Percentiles rank a stretch among this genome's conserved stretches.
Conservation (phyloP, 2,113 vertebrate species). For the Pteruthius melanotis region DNA sequence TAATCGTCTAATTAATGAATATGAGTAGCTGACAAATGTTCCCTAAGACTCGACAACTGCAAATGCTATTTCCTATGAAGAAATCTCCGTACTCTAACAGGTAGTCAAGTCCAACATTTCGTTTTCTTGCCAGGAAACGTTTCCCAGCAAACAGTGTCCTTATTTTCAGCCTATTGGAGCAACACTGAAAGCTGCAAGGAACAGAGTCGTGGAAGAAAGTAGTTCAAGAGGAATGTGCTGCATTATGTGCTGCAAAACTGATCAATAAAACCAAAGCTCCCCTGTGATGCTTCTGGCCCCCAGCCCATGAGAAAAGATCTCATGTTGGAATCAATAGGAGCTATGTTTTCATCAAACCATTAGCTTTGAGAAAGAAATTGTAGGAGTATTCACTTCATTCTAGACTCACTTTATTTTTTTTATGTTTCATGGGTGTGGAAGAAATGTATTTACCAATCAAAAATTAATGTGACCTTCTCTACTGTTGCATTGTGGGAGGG, state of each 20-base stretch:
- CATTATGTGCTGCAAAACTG: background rate
- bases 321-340: background rate
- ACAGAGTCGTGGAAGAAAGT: background rate
- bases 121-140: background rate
- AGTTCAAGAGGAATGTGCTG: background rate
- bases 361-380: background rate
- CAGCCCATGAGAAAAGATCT: background rate
- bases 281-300: background rate
- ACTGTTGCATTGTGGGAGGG: background rate
- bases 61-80: background rate
- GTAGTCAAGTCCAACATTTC: background rate
- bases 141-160: background rate
- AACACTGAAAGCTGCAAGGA: background rate
- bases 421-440: background rate
- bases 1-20: background rate
- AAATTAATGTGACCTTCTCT: background rate
- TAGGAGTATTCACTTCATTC: background rate
- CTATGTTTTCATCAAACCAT: background rate
- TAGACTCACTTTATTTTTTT: background rate
- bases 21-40: background rate
- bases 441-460: background rate
- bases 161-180: background rate
- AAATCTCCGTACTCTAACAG: background rate
- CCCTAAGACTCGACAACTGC: background rate
- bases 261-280: background rate